phyloP scores from a whole-genome alignment of 2,888 invertebrate genomes.

The Hemistola chrysoprasaria region DNA sequence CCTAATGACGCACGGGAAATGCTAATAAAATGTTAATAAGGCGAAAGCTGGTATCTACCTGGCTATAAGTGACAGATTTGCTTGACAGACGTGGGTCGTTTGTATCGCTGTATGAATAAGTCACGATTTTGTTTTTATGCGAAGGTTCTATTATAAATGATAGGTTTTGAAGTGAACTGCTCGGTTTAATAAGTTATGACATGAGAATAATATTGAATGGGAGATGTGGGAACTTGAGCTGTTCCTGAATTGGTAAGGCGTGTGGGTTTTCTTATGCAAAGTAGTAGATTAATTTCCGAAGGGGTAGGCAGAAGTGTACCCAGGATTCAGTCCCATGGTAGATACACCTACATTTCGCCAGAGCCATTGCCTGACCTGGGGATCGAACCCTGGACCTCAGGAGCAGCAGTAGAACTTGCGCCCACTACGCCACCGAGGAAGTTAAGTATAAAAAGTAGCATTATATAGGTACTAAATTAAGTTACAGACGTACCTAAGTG shows the following conservation, averaged over 20 bases:
- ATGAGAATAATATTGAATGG: constrained; percentile 23
- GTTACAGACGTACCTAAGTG: too few relatives aligned
- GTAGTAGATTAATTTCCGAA: too few relatives aligned
- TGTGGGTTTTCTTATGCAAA: too few relatives aligned
- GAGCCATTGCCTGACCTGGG: too few relatives aligned
- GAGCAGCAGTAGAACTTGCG: too few relatives aligned
- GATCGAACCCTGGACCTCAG: too few relatives aligned
- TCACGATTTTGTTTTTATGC: constrained; percentile 72
- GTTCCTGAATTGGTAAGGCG: constrained; percentile 2
- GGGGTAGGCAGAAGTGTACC: too few relatives aligned
- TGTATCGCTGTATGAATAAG: constrained; percentile 73
- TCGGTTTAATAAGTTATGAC: constrained; percentile 28
- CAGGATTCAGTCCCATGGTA: too few relatives aligned
- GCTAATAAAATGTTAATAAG: constrained; percentile 81
- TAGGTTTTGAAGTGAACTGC: constrained; percentile 22
- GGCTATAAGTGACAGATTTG: constrained; percentile 80
- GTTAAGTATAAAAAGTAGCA: too few relatives aligned
- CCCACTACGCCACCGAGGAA: too few relatives aligned
- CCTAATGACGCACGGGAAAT: constrained; percentile 79
- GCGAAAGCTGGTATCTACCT: constrained; percentile 67
- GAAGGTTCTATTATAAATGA: constrained; percentile 26
- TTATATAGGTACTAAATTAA: too few relatives aligned
- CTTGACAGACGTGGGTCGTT: constrained; percentile 76
- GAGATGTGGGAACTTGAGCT: constrained; percentile 23
- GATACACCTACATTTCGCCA: too few relatives aligned